A percentile compares a stretch with the other conserved stretches of the same genome.
Conservation (phyloP, 2,888 invertebrate species). For the Rosalia funebris region DNA sequence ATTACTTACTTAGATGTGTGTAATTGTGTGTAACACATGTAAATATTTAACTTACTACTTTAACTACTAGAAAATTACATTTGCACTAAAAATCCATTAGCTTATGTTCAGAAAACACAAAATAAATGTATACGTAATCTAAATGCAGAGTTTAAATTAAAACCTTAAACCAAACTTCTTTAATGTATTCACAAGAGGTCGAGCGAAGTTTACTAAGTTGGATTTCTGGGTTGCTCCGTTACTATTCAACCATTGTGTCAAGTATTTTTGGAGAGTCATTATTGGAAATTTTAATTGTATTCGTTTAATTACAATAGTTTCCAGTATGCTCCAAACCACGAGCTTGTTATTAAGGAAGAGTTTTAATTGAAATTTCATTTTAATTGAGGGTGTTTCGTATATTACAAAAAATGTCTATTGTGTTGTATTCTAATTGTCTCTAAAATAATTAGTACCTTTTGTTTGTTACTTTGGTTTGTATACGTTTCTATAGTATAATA, state of each 20-base stretch:
- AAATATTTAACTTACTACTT: too few species aligned
- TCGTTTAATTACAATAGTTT: conserved; percentile 46
- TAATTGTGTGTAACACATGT: too few species aligned
- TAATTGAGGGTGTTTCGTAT: conserved; percentile 19
- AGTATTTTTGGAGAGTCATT: conserved; percentile 41
- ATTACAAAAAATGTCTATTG: conserved; percentile 15
- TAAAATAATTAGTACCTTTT: conserved; percentile 19
- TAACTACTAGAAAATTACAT: conserved; percentile 30
- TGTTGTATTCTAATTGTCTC: conserved; percentile 15
- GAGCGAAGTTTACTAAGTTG: conserved; percentile 25
- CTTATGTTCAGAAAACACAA: conserved; percentile 38
- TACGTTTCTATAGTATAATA: background rate
- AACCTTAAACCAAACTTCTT: conserved; percentile 43
- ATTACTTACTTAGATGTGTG: too few species aligned
- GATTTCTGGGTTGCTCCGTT: conserved; percentile 27
- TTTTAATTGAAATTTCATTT: conserved; percentile 28
- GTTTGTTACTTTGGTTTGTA: conserved; percentile 5
- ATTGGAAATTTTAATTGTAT: conserved; percentile 48
- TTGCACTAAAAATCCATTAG: conserved; percentile 28
- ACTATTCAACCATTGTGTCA: conserved; percentile 37
- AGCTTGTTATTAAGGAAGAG: conserved; percentile 30
- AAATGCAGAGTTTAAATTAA: conserved; percentile 40
- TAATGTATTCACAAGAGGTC: conserved; percentile 39
- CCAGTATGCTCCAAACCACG: conserved; percentile 33
- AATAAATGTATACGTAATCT: conserved; percentile 41